Conservation (phyloP, 2,888 invertebrate species). For the Pyrochroa serraticornis region DNA sequence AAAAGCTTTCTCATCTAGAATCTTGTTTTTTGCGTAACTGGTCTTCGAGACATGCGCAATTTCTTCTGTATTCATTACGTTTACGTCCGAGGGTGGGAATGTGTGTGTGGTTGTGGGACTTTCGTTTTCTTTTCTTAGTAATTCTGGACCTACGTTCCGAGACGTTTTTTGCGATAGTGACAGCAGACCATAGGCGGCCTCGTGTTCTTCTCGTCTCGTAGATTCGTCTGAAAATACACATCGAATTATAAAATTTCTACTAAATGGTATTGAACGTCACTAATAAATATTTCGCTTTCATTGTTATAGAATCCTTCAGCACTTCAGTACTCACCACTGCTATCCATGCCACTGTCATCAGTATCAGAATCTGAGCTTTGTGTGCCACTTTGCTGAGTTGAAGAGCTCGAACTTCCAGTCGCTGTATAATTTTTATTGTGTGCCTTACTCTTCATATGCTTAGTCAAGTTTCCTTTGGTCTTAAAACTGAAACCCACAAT, state of each 20-base stretch:
- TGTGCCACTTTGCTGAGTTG: constrained; percentile 51
- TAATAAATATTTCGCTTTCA: too few relatives aligned
- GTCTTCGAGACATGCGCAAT: constrained; percentile 54
- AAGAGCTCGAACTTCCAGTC: constrained; percentile 66
- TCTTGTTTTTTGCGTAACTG: constrained; percentile 56
- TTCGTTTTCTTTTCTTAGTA: constrained; percentile 13
- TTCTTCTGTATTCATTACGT: constrained; percentile 54
- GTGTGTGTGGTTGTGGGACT: constrained; percentile 43
- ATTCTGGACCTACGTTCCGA: constrained; percentile 33
- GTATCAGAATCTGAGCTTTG: constrained; percentile 57
- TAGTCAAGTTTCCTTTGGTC: constrained; percentile 96
- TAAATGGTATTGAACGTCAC: too few relatives aligned
- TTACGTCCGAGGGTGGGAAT: constrained; percentile 27
- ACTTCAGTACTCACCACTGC: constrained; percentile 69
- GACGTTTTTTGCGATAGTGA: constrained; percentile 69
- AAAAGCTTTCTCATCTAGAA: constrained; percentile 45
- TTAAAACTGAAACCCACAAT: constrained; percentile 78
- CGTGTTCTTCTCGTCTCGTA: constrained; percentile 79
- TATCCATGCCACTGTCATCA: constrained; percentile 72
- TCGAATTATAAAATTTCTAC: too few relatives aligned
- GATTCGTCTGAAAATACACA: constrained; percentile 65
- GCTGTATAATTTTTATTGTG: constrained; percentile 87
- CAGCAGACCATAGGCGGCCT: constrained; percentile 82
- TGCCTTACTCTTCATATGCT: constrained; percentile 98
- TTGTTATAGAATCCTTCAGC: too few relatives aligned